phyloP scores from a whole-genome alignment of 2,888 invertebrate genomes.

The Agrilus cyanescens region DNA sequence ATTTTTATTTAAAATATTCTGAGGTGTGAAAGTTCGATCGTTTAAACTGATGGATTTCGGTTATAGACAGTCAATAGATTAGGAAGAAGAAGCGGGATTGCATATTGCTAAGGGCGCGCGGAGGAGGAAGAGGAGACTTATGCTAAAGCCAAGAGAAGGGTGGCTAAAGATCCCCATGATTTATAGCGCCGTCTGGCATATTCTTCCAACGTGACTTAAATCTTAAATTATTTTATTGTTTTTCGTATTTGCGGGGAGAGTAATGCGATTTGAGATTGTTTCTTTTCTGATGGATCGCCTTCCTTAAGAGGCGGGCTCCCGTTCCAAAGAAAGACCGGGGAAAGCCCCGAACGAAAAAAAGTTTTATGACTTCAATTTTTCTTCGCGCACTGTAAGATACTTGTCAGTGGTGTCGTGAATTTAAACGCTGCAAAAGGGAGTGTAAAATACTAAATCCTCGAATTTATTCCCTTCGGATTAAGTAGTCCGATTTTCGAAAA shows the following conservation, averaged over 20 bases:
- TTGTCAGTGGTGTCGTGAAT: no score
- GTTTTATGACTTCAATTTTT: no score
- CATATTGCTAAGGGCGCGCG: constrained; percentile 16
- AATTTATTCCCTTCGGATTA: no score
- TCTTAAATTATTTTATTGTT: constrained; percentile 36
- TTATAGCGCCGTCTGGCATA: constrained; percentile 30
- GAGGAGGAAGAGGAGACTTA: constrained; percentile 16
- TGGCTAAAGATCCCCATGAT: constrained; percentile 32
- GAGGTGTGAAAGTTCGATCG: no score
- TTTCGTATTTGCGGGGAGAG: constrained; percentile 21
- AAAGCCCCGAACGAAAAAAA: not conserved
- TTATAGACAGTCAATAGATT: constrained; percentile 25
- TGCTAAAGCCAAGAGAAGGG: constrained; percentile 20
- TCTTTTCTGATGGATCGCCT: constrained; percentile 11
- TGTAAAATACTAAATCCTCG: no score
- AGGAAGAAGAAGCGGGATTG: constrained; percentile 12
- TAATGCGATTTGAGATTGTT: constrained; percentile 14
- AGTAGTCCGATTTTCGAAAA: no score
- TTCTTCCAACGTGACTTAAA: constrained; percentile 35
- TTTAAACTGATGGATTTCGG: constrained; percentile 18
- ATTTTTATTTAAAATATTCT: no score
- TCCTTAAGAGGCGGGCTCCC: not conserved
- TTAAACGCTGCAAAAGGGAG: no score
- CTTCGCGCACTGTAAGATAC: no score
- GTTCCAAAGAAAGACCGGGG: not conserved